Evolutionary conservation across 2,113 vertebrate genomes (phyloP).

Genomic region (Lontra canadensis): DNA sequence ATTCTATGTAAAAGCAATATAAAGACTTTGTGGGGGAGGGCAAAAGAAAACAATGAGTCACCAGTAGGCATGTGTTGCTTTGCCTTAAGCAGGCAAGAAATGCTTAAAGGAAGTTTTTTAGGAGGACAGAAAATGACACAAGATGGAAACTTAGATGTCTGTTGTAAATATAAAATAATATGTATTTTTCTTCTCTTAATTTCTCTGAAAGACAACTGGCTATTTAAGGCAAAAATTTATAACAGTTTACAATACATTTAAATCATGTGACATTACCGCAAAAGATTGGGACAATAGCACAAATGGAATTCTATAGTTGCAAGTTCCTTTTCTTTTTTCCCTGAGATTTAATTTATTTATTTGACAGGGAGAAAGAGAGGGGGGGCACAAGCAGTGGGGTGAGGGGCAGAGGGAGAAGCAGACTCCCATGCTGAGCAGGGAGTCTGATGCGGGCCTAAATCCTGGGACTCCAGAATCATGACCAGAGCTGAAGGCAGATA

Average conservation of each 20-base stretch:
- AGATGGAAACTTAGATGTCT: not conserved
- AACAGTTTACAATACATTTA: not conserved
- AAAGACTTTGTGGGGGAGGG: not conserved
- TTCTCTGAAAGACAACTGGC: not conserved
- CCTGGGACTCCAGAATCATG: not conserved
- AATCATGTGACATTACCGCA: not conserved
- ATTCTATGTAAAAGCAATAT: not conserved
- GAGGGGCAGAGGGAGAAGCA: no score
- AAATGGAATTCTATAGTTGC: not conserved
- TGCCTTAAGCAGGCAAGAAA: not conserved
- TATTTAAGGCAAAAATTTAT: slow-evolving; percentile 8
- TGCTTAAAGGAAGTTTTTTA: not conserved
- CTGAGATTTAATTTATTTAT: not conserved
- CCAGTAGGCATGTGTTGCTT: not conserved
- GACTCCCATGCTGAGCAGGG: not conserved
- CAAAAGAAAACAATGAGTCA: not conserved
- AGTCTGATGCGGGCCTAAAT: not conserved
- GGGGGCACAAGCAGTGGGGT: no score
- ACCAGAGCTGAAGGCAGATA: not conserved
- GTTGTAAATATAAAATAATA: not conserved
- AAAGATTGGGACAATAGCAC: not conserved
- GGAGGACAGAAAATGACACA: not conserved
- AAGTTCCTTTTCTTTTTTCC: not conserved
- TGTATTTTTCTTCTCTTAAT: slow-evolving; percentile 11
- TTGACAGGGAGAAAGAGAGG: not conserved